Base-by-base conservation (phyloP, 2,888 invertebrate genomes). In the Ellobium chinense region DNA sequence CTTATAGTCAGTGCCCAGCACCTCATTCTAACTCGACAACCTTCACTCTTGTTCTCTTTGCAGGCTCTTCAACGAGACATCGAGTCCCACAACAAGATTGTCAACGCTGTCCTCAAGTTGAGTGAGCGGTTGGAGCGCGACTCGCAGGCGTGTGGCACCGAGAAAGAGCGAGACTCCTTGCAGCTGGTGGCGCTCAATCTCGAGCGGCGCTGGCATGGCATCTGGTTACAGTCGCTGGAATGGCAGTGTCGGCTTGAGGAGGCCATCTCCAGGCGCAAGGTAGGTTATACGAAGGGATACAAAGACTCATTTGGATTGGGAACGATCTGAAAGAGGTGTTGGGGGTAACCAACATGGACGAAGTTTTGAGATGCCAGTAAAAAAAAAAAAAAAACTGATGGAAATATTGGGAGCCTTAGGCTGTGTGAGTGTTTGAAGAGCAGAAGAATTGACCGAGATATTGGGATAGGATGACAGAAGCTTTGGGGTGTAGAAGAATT, bases 21-120 rank as follows among this genome's bases (percentile, higher is more conserved):
- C n/a, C n/a, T n/a, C n/a, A n/a, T n/a, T n/a, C n/a, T n/a, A n/a
- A n/a, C n/a, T n/a, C n/a, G n/a, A n/a, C n/a, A n/a, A n/a, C n/a
- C n/a, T n/a, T n/a, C n/a, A n/a, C 54, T 68, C 29, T 76, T 56
- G 3, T 72, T 21, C 37, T 68, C 18, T 56, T 46, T 70, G 94
- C 95, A 98, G 97, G 96, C 96, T 94, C 95, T 97, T 93, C 97
- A 97, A 94, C 95, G 96, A 92, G 97, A 97, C 94, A 97, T 98
- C 94, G 97, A 97, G 95, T 96, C 97, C 93, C 97, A 91, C 80
- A 92, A 92, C 3, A 90, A 92, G 80, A 88, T 92, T 60, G 91
- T 93, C n/a, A 91, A 91, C 39, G 91, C 92, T 29, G 91, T 93
- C 5, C 86, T 93, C 70, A 93, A 92, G 83, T 88, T 93, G 66